These are phyloP conservation scores for Petrolisthes cinctipes DNA, from an alignment of 2,888 invertebrate genomes.

Conservation along the genomic window DNA sequence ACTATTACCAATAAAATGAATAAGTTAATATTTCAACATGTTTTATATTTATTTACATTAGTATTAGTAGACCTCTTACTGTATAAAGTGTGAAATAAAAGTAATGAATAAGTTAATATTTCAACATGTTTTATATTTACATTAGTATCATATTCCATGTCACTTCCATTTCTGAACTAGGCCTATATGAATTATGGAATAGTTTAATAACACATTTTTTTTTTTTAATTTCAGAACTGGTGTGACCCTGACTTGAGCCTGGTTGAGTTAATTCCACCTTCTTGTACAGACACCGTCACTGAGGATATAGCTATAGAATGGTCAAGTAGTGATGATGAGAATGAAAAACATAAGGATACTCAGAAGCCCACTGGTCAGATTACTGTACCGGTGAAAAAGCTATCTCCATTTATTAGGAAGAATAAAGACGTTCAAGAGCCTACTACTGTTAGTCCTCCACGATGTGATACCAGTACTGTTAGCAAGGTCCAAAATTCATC, in stretches of 20 bases:
- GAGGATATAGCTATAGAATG: conserved; percentile 3
- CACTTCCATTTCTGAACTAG: not conserved
- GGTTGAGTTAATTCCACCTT: not conserved
- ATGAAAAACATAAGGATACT: not conserved
- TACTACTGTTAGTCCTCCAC: too few species aligned
- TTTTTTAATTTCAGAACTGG: not conserved
- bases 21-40: not conserved
- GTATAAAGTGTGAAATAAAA: not conserved
- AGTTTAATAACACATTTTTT: not conserved
- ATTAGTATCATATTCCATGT: not conserved
- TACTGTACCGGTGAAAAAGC: not conserved
- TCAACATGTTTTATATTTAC: not conserved
- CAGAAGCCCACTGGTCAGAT: not conserved
- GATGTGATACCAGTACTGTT: too few species aligned
- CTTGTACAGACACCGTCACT: not conserved
- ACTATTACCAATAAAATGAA: not conserved
- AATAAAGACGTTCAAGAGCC: not conserved
- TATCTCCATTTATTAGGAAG: not conserved
- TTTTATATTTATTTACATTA: not conserved
- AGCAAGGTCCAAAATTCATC: too few species aligned
- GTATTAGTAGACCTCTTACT: too few species aligned
- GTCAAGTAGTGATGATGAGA: conserved; percentile 29
- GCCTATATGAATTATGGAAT: not conserved
- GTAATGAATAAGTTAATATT: not conserved
- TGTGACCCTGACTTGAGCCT: not conserved